phyloP scores from a whole-genome alignment of 64 coral and sea anemone species.

The Stichodactyla mertensii region DNA sequence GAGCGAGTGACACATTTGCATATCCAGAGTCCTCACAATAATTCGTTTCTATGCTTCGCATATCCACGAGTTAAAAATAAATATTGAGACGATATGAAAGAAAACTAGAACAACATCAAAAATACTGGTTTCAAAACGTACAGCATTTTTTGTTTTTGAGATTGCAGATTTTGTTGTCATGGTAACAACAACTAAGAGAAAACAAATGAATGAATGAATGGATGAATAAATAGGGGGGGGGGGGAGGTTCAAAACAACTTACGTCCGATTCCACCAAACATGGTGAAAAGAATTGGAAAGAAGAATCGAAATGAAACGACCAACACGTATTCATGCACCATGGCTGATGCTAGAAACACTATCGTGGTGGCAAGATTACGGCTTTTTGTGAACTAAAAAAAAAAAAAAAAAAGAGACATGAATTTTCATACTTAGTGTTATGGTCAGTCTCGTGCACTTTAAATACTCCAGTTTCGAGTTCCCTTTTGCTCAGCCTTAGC shows the following conservation, averaged over 20 bases:
- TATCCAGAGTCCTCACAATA: no score
- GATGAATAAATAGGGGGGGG: background rate
- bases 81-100: background rate
- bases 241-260: background rate
- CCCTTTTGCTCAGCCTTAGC: no score
- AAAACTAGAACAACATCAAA: background rate
- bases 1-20: no score
- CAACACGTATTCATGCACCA: constrained; percentile 97
- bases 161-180: no score
- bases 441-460: no score
- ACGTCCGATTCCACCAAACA: constrained; percentile 92
- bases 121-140: no score
- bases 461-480: no score
- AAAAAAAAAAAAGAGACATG: background rate
- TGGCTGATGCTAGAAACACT: constrained; percentile 75
- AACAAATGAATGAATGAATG: background rate
- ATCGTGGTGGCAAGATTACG: constrained; percentile 61
- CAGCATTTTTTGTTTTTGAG: no score
- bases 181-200: no score
- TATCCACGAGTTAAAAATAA: no score
- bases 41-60: no score
- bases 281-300: constrained; percentile 79
- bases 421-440: no score
- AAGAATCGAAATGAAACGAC: constrained; percentile 80
- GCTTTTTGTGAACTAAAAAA: constrained; percentile 49